Evolutionary conservation across 2,113 vertebrate species (phyloP).

Genomic region (Brachyistius frenatus): DNA sequence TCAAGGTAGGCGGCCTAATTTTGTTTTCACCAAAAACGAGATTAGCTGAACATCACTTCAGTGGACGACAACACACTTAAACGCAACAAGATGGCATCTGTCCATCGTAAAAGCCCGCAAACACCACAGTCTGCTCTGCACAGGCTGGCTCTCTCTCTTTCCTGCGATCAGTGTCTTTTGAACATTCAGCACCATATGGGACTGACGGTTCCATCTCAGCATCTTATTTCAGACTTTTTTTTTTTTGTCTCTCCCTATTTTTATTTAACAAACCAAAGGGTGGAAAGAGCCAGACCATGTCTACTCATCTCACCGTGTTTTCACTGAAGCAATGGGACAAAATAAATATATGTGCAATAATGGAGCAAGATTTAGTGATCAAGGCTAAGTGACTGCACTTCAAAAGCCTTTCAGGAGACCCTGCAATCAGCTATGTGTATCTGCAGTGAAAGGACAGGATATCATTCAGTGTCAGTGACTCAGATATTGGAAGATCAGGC

Average conservation of each 20-base stretch:
- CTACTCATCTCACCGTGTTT: constrained; percentile 15
- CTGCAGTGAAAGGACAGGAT: not conserved
- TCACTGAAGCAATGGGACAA: constrained; percentile 22
- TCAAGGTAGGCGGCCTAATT: constrained; percentile 28
- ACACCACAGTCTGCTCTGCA: constrained; percentile 57
- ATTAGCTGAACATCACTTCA: constrained; percentile 31
- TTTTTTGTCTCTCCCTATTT: constrained; percentile 14
- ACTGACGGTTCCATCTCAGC: constrained; percentile 52
- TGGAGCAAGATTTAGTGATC: constrained; percentile 2
- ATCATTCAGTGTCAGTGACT: constrained; percentile 1
- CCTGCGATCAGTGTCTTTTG: constrained; percentile 67
- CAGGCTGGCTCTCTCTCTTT: constrained; percentile 65
- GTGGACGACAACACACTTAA: constrained; percentile 52
- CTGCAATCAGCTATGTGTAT: constrained; percentile 15
- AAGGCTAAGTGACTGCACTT: constrained; percentile 30
- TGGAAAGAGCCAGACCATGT: not conserved
- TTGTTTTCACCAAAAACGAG: constrained; percentile 20
- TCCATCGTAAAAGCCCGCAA: constrained; percentile 47
- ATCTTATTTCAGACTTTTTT: constrained; percentile 50
- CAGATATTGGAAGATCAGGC: constrained; percentile 3
- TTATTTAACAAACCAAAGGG: constrained; percentile 27
- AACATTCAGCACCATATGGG: constrained; percentile 80
- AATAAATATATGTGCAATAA: constrained; percentile 16
- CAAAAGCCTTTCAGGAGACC: constrained; percentile 9
- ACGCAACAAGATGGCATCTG: constrained; percentile 71